Evolutionary conservation across 2,797 vertebrate genomes (phyloP).

Genomic region (Varecia variegata): DNA sequence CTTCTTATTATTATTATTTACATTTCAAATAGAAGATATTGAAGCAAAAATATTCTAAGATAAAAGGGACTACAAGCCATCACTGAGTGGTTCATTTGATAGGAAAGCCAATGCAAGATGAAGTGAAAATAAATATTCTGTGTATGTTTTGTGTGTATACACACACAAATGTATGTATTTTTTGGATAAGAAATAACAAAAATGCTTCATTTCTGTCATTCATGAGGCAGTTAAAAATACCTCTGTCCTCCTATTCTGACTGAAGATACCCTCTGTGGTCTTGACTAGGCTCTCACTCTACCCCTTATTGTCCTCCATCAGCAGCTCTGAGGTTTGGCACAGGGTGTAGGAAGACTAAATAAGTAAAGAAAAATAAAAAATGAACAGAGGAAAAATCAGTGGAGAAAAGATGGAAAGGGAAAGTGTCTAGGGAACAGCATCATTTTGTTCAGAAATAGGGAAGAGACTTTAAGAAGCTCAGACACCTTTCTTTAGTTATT

Average conservation of each 20-base stretch:
- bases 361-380: neutral
- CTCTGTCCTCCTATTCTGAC: neutral
- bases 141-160: neutral
- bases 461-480: neutral
- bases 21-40: slow-evolving; percentile 5
- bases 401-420: neutral
- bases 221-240: neutral
- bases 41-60: neutral
- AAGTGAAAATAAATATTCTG: neutral
- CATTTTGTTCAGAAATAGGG: neutral
- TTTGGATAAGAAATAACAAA: neutral
- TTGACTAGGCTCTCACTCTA: neutral
- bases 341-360: neutral
- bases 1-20: neutral
- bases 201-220: neutral
- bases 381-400: neutral
- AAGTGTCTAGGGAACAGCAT: neutral
- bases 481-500: neutral
- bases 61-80: neutral
- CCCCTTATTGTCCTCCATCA: neutral
- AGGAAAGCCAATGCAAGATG: neutral
- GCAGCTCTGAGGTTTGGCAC: neutral
- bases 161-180: neutral
- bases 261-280: neutral
- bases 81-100: neutral